These are phyloP conservation scores for Abramis brama DNA, from an alignment of 2,113 vertebrate genomes.

Conservation along the genomic window DNA sequence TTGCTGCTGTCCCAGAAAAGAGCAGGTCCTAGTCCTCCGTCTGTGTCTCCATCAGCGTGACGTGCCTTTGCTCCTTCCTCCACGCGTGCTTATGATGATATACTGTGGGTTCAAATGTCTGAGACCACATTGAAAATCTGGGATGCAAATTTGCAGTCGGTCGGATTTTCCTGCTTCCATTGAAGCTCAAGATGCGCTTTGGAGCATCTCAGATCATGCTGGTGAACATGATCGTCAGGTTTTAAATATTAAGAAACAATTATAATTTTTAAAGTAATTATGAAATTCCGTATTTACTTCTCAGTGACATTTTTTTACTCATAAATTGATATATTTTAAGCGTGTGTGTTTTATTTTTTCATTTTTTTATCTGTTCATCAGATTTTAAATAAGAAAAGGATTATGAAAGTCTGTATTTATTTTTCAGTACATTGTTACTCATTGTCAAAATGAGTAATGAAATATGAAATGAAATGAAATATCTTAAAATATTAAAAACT, in stretches of 20 bases:
- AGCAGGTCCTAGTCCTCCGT: not conserved
- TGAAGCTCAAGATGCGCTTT: not conserved
- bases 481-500: too few species aligned
- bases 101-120: not conserved
- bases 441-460: too few species aligned
- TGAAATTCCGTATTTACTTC: not conserved
- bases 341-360: too few species aligned
- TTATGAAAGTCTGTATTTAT: too few species aligned
- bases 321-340: not conserved
- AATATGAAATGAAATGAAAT: too few species aligned
- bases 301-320: not conserved
- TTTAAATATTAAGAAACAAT: not conserved
- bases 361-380: too few species aligned
- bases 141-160: not conserved
- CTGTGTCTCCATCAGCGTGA: not conserved
- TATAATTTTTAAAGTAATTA: too few species aligned
- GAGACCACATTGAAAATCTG: not conserved
- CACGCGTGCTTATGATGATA: not conserved
- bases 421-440: too few species aligned
- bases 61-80: not conserved
- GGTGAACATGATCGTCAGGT: not conserved
- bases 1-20: slow-evolving; percentile 2
- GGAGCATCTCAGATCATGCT: not conserved
- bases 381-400: too few species aligned
- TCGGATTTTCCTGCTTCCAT: too few species aligned